phyloP scores from a whole-genome alignment of 2,888 invertebrate species.

The Caenorhabditis uteleia region DNA sequence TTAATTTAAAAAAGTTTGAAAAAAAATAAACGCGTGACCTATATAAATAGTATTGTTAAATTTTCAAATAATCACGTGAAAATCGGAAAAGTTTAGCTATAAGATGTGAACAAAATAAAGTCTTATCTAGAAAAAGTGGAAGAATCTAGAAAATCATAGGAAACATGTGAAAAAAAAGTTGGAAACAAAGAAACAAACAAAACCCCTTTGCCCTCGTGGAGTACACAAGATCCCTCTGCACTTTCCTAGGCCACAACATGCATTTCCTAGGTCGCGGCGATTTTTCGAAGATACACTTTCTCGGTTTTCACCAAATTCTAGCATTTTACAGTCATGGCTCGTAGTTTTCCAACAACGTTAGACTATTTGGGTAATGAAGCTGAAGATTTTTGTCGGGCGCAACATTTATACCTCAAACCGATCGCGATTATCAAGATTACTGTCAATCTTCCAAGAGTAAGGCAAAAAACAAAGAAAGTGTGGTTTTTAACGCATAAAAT shows the following conservation, averaged over 20 bases:
- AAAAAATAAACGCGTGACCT: too few relatives aligned
- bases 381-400: slow-evolving; percentile 74
- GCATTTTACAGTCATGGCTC: slow-evolving; percentile 12
- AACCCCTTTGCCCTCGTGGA: slow-evolving; percentile 18
- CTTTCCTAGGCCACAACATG: not conserved
- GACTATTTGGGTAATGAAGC: slow-evolving; percentile 36
- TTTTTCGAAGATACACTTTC: not conserved
- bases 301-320: not conserved
- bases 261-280: too few relatives aligned
- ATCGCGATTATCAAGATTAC: slow-evolving; percentile 87
- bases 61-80: too few relatives aligned
- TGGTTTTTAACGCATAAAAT: too few relatives aligned
- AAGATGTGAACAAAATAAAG: too few relatives aligned
- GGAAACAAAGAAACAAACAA: slow-evolving; percentile 3
- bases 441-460: slow-evolving; percentile 80
- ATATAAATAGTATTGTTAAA: too few relatives aligned
- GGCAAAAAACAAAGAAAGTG: slow-evolving; percentile 4
- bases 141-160: not conserved
- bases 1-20: too few relatives aligned
- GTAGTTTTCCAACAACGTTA: slow-evolving; percentile 8
- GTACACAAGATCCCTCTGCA: not conserved
- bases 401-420: slow-evolving; percentile 88
- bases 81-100: too few relatives aligned
- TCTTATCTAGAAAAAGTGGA: too few relatives aligned
- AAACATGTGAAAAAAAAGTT: slow-evolving; percentile 1